Evolutionary conservation across 2,888 invertebrate species (phyloP), one percentile per base, ranked within the genome.

Genomic region (Gryllus longicercus): DNA sequence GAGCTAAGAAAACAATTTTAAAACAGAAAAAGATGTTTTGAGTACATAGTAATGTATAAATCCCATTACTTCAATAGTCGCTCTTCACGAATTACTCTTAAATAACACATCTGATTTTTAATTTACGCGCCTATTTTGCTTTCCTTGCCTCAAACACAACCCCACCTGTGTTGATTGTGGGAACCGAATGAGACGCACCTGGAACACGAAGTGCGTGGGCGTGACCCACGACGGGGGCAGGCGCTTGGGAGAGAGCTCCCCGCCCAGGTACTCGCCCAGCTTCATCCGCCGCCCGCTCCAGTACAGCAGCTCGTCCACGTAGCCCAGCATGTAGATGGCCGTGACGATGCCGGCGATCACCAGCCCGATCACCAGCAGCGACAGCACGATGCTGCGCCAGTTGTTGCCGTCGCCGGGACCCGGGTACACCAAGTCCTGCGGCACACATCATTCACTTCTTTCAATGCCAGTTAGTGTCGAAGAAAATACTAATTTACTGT

Each of bases 211-310:
- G 88, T 95, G 94, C 85, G 93, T 92, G 83, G 93, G 91, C 85
- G 93, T 92, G 85, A 95, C 92, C 95, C 95, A 95, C 84, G 94
- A 91, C 82, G 94, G 93, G 83, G 94, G 93, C 85, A 95, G 89
- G 82, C 93, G 89, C 84, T 91, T 91, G 81, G 92, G 92, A 81
- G 91, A 91, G 85, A 93, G 88, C 85, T 94, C 93, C 83, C 93
- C 95, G 87, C 82, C 82, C 84, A 95, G 90, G 87, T 94, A 94
- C 89, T 95, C 94, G 89, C 95, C 94, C 84, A 95, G 89, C 83
- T 94, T 93, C 92, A 95, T 94, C 83, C 95, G 92, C 84, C 93
- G 92, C 82, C 95, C 95, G 85, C 94, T 95, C 95, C 95, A 95
- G 88, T 95, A 95, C 83, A 95, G 90, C 84, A 95, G 90, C 88